Conservation (phyloP, 2,797 vertebrate species). For the Tinamus major region DNA sequence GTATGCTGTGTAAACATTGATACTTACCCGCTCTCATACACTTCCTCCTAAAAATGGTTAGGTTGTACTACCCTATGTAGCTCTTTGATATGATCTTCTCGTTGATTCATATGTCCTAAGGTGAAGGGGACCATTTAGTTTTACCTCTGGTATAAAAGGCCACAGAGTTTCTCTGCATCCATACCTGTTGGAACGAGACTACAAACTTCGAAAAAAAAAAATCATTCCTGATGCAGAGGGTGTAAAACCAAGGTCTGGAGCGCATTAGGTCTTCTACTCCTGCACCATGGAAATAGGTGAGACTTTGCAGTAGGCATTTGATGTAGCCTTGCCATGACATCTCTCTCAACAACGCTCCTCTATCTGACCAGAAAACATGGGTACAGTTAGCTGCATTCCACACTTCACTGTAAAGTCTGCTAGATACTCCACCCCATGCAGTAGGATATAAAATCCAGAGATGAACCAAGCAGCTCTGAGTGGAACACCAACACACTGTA, state of each 20-base stretch:
- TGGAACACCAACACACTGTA: fast-evolving
- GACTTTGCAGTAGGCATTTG: background rate
- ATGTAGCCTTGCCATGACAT: background rate
- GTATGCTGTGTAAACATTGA: background rate
- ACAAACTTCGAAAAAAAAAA: background rate
- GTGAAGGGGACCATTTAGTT: background rate
- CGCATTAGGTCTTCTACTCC: background rate
- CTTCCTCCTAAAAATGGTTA: background rate
- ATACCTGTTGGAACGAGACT: background rate
- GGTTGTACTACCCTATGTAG: background rate
- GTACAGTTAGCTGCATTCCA: background rate
- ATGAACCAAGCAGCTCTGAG: background rate
- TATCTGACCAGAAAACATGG: background rate
- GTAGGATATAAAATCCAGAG: background rate
- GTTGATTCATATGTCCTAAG: background rate
- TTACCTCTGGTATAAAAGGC: background rate
- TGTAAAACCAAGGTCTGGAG: background rate
- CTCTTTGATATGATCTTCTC: background rate
- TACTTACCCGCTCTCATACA: background rate
- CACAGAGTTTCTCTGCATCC: background rate
- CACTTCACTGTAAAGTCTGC: background rate
- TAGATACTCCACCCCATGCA: background rate
- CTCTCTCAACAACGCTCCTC: background rate
- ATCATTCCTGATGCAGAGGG: background rate
- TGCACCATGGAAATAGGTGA: background rate